These are phyloP conservation scores for Pasiphila rectangulata DNA, from an alignment of 2,888 invertebrate genomes.

Conservation along the genomic window DNA sequence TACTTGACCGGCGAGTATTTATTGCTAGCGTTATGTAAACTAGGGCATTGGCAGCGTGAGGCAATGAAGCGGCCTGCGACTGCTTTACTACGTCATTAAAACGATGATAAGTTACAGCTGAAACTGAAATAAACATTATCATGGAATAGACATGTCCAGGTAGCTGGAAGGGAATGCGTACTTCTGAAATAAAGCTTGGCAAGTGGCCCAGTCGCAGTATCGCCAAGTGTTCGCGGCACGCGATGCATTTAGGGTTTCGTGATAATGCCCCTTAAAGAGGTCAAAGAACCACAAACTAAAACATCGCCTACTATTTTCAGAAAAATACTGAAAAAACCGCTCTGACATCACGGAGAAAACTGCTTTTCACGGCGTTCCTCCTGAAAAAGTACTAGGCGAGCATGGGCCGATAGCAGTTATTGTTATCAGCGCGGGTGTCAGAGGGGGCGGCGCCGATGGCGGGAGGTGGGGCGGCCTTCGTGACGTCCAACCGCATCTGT, in stretches of 20 bases:
- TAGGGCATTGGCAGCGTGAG: constrained; percentile 11
- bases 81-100: constrained; percentile 17
- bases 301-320: constrained; percentile 6
- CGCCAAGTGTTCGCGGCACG: constrained; percentile 28
- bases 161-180: constrained; percentile 19
- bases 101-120: constrained; percentile 1
- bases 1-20: constrained; percentile 4
- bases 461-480: constrained; percentile 46
- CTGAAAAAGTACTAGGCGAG: constrained; percentile 76
- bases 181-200: constrained; percentile 33
- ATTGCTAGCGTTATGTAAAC: constrained; percentile 7
- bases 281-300: constrained; percentile 20
- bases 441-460: constrained; percentile 39
- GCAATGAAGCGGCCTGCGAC: constrained; percentile 11
- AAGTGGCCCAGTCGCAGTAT: constrained; percentile 32
- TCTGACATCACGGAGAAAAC: constrained; percentile 55
- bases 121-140: constrained; percentile 5
- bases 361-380: constrained; percentile 53
- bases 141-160: constrained; percentile 10
- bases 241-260: constrained; percentile 28
- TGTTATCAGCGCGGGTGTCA: constrained; percentile 60
- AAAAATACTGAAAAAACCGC: constrained; percentile 17
- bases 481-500: constrained; percentile 58
- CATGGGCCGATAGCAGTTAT: constrained; percentile 62
- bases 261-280: constrained; percentile 28